A percentile compares a stretch with the other conserved stretches of the same genome.
phyloP scores from a whole-genome alignment of 1,140 invertebrate species.

The Drosophila nannoptera region DNA sequence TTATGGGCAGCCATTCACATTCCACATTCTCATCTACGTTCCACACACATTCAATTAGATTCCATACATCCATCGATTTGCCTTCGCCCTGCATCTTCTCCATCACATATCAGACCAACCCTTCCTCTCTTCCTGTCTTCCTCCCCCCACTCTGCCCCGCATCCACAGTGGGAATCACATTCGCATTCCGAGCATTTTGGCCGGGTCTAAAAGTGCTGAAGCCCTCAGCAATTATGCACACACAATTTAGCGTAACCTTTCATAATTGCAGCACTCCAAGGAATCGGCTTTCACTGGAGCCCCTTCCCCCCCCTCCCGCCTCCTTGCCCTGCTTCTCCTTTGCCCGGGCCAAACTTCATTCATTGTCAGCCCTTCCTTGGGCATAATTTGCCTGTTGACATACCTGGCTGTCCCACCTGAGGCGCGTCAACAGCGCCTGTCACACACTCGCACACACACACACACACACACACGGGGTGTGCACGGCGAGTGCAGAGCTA shows the following conservation, averaged over 20 bases:
- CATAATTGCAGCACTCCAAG: constrained; percentile 39
- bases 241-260: constrained; percentile 43
- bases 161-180: background rate
- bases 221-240: constrained; percentile 36
- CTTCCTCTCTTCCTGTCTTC: no score
- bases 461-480: background rate
- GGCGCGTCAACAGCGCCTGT: constrained; percentile 43
- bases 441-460: constrained; percentile 16
- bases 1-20: no score
- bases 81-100: no score
- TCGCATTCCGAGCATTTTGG: background rate
- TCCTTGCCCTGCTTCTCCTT: constrained; percentile 7
- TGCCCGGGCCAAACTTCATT: constrained; percentile 8
- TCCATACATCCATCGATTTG: no score
- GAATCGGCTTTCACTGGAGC: constrained; percentile 14
- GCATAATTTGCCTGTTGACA: constrained; percentile 52
- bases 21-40: no score
- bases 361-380: constrained; percentile 36
- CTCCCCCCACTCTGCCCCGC: no score
- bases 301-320: background rate
- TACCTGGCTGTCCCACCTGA: constrained; percentile 35
- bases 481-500: constrained; percentile 31
- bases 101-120: background rate
- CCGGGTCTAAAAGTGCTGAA: background rate
- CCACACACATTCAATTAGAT: no score